These are phyloP conservation scores for Pollimyrus isidori DNA, from an alignment of 2,113 vertebrate species.

Conservation along the genomic window DNA sequence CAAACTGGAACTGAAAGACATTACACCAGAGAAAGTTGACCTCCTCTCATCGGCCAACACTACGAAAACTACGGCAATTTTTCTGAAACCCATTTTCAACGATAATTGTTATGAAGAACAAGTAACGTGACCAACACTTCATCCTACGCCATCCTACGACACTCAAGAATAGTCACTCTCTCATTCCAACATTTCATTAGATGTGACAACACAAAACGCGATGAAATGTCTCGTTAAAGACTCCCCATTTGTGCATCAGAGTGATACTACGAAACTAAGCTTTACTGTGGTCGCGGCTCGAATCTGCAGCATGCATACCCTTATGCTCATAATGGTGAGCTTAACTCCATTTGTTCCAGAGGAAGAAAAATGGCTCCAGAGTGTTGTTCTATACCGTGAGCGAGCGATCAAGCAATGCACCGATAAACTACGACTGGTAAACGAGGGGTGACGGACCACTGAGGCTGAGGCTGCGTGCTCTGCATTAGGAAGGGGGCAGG, in stretches of 20 bases:
- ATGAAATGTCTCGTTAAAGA: not conserved
- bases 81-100: not conserved
- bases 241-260: not conserved
- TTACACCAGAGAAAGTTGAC: not conserved
- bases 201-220: not conserved
- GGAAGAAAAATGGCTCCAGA: not conserved
- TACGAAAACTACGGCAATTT: not conserved
- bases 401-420: not conserved
- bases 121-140: not conserved
- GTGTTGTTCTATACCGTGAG: not conserved
- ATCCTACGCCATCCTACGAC: not conserved
- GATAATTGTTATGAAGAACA: not conserved
- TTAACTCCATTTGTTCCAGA: not conserved
- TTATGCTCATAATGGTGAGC: not conserved
- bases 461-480: not conserved
- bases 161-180: not conserved
- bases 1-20: not conserved
- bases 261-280: not conserved
- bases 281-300: not conserved
- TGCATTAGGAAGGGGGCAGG: not conserved
- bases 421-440: not conserved
- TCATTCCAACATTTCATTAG: not conserved
- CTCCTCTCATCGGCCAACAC: not conserved
- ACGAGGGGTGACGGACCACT: not conserved
- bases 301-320: not conserved